Base-by-base conservation (phyloP, 2,113 vertebrate genomes). In the Pseudorhombus dupliciocellatus region DNA sequence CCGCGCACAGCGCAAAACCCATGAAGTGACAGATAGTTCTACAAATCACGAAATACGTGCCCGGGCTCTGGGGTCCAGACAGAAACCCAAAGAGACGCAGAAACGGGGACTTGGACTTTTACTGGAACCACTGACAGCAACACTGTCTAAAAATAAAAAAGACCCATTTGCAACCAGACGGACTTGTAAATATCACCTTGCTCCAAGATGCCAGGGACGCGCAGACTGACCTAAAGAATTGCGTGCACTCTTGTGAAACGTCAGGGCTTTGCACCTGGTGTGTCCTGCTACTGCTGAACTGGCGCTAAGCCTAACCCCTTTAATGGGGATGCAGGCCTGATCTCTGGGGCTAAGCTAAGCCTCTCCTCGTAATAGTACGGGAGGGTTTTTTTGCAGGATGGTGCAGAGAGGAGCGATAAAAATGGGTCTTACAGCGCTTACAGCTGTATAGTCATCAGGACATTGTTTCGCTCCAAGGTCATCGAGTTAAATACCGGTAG, bases 221-320 rank as follows among this genome's bases (percentile, higher is more conserved):
- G 62, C 48, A 57, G 51, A 58, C 52, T 53, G 63, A 65, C 8
- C 66, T 24, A 4, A 55, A 77, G 70, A 81, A 75, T 54, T 8
- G 44, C 75, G 70, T 26, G 61, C 70, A 58, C 59, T 76, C 68
- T 75, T 46, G 76, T 77, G 75, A 83, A 87, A 83, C 42, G 34
- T 64, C 61, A 15, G 64, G 77, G 84, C 72, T 89, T 91, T 91
- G 81, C 88, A 88, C 89, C 87, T 90, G 87, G 87, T 80, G 80
- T 67, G 75, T 48, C 65, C 44, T 70, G 73, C 83, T 83, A 65
- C 80, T 79, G 81, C 75, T 70, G 64, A 66, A 62, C 65, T 83
- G 74, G 71, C 82, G 71, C 51, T 80, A 82, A 79, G 74, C 54
- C 73, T 52, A 30, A 55, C 28, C 56, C 24, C 42, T 11, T 83